Percentiles rank a stretch among this genome's conserved stretches.
These are phyloP conservation scores for Aphodius sticticus DNA, from an alignment of 2,888 invertebrate species.

Conservation along the genomic window DNA sequence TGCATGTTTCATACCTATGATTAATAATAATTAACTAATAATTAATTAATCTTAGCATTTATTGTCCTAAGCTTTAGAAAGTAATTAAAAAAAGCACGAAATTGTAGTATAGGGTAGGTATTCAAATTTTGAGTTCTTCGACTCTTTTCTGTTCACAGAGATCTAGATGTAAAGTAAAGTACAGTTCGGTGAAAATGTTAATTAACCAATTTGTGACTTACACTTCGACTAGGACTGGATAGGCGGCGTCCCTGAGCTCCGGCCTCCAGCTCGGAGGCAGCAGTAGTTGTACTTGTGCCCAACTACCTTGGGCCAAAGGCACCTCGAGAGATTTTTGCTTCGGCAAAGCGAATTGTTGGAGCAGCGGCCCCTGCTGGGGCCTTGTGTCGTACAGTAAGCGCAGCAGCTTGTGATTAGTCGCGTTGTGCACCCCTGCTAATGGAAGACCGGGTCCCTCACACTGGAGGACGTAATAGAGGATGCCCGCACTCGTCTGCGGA, in stretches of 20 bases:
- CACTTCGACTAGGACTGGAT: slow-evolving; percentile 89
- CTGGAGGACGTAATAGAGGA: slow-evolving; percentile 76
- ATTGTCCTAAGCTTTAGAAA: too few relatives aligned
- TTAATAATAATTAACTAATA: too few relatives aligned
- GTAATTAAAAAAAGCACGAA: too few relatives aligned
- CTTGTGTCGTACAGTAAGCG: slow-evolving; percentile 80
- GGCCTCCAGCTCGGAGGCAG: slow-evolving; percentile 90
- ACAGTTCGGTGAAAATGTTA: not conserved
- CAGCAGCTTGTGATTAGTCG: slow-evolving; percentile 77
- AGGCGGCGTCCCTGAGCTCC: slow-evolving; percentile 85
- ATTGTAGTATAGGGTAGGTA: too few relatives aligned
- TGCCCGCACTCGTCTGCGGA: slow-evolving; percentile 51
- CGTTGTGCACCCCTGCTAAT: slow-evolving; percentile 80
- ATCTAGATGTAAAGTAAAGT: too few relatives aligned
- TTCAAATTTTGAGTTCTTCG: too few relatives aligned
- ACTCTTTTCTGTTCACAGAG: too few relatives aligned
- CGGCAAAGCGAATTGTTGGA: slow-evolving; percentile 84
- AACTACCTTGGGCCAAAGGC: slow-evolving; percentile 82
- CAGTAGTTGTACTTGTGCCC: slow-evolving; percentile 86
- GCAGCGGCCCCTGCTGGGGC: slow-evolving; percentile 72
- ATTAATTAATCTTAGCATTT: too few relatives aligned
- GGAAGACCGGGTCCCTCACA: slow-evolving; percentile 95
- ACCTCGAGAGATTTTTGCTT: slow-evolving; percentile 84
- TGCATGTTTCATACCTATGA: too few relatives aligned
- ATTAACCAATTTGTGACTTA: slow-evolving; percentile 59